Percentiles rank a stretch among this genome's conserved stretches.
phyloP scores from a whole-genome alignment of 1,140 invertebrate species.

The Lepidostoma basale region DNA sequence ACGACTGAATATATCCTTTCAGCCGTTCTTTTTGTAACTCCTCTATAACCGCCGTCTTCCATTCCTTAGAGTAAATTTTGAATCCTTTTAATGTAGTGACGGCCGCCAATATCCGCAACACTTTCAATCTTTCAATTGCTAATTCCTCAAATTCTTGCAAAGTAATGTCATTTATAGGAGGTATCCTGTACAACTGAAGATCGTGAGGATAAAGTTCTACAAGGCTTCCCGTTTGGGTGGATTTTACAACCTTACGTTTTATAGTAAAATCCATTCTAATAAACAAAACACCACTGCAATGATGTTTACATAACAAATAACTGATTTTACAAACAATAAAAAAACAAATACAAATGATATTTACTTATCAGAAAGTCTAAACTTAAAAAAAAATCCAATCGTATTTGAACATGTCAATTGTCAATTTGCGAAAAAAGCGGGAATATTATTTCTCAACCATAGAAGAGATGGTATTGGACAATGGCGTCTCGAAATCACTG shows the following conservation, averaged over 20 bases:
- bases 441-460: too few relatives aligned
- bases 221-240: conserved; percentile 48
- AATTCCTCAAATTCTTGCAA: conserved; percentile 88
- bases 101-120: conserved; percentile 76
- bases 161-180: conserved; percentile 75
- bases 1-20: conserved; percentile 64
- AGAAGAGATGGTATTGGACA: too few relatives aligned
- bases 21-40: conserved; percentile 75
- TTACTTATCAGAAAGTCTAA: too few relatives aligned
- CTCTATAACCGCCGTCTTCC: conserved; percentile 69
- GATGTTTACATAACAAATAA: too few relatives aligned
- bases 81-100: conserved; percentile 68
- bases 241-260: conserved; percentile 54
- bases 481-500: too few relatives aligned
- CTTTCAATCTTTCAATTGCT: conserved; percentile 82
- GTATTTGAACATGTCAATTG: too few relatives aligned
- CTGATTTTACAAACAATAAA: too few relatives aligned
- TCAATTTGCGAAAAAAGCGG: too few relatives aligned
- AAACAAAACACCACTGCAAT: too few relatives aligned
- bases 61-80: conserved; percentile 72
- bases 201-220: conserved; percentile 70
- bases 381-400: too few relatives aligned
- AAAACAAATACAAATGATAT: too few relatives aligned
- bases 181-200: conserved; percentile 79
- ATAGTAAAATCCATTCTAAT: conserved; percentile 56